Evolutionary conservation across 1,140 invertebrate species (phyloP).

Genomic region (Argopecten irradians): DNA sequence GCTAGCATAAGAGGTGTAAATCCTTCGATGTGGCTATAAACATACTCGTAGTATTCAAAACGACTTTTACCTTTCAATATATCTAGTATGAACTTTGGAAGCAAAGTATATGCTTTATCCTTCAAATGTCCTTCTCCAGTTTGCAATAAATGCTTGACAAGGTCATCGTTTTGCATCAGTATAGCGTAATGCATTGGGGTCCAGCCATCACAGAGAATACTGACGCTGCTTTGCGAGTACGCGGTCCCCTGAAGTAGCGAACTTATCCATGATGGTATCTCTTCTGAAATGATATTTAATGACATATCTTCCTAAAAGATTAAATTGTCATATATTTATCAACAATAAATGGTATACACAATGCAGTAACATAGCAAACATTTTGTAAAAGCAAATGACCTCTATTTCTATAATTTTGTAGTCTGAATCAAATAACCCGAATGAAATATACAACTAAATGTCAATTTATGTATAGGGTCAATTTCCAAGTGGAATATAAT

Average conservation of each 20-base stretch:
- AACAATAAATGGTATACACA: too few relatives aligned
- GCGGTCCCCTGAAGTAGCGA: background rate
- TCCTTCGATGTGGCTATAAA: background rate
- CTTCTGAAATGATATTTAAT: background rate
- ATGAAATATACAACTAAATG: too few relatives aligned
- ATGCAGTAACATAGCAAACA: too few relatives aligned
- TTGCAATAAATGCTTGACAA: background rate
- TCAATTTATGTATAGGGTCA: too few relatives aligned
- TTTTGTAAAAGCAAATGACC: too few relatives aligned
- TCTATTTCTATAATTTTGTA: too few relatives aligned
- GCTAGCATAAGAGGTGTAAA: conserved; percentile 1
- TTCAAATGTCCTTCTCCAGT: background rate
- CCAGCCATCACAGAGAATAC: background rate
- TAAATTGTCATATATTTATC: background rate
- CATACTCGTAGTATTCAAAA: conserved; percentile 1
- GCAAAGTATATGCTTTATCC: background rate
- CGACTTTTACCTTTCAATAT: background rate
- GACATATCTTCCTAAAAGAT: background rate
- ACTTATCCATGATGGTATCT: background rate
- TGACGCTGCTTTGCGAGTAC: background rate
- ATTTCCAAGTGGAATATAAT: too few relatives aligned
- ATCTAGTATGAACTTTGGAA: background rate
- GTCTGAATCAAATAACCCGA: too few relatives aligned
- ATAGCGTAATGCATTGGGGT: background rate
- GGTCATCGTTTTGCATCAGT: background rate